These are phyloP conservation scores for Liparis tanakae DNA, from an alignment of 2,797 vertebrate species.

Conservation along the genomic window DNA sequence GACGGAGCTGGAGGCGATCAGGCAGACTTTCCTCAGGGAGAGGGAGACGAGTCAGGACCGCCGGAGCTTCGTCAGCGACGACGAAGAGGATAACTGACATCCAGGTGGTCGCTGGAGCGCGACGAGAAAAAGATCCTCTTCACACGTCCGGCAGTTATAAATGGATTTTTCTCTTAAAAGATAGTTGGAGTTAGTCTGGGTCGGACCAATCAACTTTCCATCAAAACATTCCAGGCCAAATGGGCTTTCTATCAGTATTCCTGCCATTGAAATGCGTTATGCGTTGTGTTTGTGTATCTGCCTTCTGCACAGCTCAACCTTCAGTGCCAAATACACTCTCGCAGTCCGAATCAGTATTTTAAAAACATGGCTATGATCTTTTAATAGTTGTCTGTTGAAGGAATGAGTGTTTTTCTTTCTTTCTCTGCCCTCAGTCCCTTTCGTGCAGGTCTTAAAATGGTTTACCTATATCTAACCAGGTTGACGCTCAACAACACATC, in stretches of 20 bases:
- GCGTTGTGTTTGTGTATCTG: constrained; percentile 22
- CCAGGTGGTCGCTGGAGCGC: not conserved
- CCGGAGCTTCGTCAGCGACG: constrained; percentile 92
- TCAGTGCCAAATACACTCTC: constrained; percentile 12
- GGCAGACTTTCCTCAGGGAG: constrained; percentile 94
- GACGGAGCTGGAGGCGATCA: constrained; percentile 94
- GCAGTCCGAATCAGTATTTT: constrained; percentile 68
- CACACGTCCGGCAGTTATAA: not conserved
- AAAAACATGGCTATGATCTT: constrained; percentile 38
- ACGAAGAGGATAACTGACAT: constrained; percentile 91
- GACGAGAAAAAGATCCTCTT: constrained; percentile 38
- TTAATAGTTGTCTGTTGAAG: constrained; percentile 39
- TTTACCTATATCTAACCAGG: constrained; percentile 4
- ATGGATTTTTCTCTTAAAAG: constrained; percentile 6
- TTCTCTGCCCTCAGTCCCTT: not conserved
- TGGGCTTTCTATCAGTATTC: constrained; percentile 67
- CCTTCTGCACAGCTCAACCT: not conserved
- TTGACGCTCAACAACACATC: constrained; percentile 11
- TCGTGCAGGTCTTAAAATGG: constrained; percentile 3
- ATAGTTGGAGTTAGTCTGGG: constrained; percentile 34
- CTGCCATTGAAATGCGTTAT: constrained; percentile 48
- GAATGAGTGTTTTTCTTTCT: constrained; percentile 34
- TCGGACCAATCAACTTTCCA: constrained; percentile 33
- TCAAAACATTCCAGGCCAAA: constrained; percentile 26
- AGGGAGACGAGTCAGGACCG: constrained; percentile 88